Evolutionary conservation across 1,140 invertebrate species (phyloP).

Genomic region (Temnothorax nylanderi): DNA sequence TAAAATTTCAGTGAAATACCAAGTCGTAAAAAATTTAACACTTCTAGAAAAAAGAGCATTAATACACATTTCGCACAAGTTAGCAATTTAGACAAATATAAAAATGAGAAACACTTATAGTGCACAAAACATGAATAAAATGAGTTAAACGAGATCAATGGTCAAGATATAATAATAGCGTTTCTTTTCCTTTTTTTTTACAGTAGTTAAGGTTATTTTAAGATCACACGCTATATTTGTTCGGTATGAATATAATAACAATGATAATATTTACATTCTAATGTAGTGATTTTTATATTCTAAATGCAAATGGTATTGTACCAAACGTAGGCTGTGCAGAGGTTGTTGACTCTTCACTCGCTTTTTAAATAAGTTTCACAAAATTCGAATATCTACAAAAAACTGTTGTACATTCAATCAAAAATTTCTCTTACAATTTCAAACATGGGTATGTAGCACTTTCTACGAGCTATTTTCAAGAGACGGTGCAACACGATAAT

Average conservation of each 20-base stretch:
- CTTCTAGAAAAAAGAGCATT: slow-evolving; percentile 17
- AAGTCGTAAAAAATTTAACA: slow-evolving; percentile 35
- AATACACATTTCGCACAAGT: slow-evolving; percentile 20
- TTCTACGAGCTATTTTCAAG: slow-evolving; percentile 54
- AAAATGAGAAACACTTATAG: slow-evolving; percentile 32
- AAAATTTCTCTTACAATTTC: slow-evolving; percentile 47
- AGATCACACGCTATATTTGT: slow-evolving; percentile 61
- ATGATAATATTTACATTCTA: slow-evolving; percentile 67
- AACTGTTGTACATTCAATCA: slow-evolving; percentile 63
- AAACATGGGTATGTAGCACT: slow-evolving; percentile 62
- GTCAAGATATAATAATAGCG: slow-evolving; percentile 66
- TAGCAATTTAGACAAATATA: slow-evolving; percentile 27
- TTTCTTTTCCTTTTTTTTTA: slow-evolving; percentile 45
- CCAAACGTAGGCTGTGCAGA: slow-evolving; percentile 55
- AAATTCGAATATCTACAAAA: slow-evolving; percentile 59
- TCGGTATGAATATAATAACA: slow-evolving; percentile 62
- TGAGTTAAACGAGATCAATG: slow-evolving; percentile 66
- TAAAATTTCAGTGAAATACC: slow-evolving; percentile 60
- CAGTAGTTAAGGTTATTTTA: slow-evolving; percentile 51
- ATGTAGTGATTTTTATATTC: slow-evolving; percentile 62
- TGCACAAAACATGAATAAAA: slow-evolving; percentile 62
- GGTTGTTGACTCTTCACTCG: slow-evolving; percentile 49
- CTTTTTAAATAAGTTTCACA: slow-evolving; percentile 63
- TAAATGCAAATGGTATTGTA: slow-evolving; percentile 70
- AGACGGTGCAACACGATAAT: slow-evolving; percentile 70